Conservation (phyloP, 1,140 invertebrate species). For the Ostrea denselamellosa region DNA sequence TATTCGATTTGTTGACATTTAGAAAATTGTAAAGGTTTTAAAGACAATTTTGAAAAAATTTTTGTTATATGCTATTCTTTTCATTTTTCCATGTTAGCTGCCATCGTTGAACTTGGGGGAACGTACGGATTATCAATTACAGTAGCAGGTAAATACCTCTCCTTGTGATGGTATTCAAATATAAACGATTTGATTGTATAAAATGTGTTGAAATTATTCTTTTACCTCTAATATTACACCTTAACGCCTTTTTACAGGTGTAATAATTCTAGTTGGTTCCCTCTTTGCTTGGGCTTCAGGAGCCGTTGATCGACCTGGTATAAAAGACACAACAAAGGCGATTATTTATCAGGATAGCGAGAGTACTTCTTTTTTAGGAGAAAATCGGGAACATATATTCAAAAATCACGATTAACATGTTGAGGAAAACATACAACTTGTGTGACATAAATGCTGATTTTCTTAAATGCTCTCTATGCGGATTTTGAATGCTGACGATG, state of each 20-base stretch:
- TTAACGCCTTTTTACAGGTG: not conserved
- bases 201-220: too few species aligned
- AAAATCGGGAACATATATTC: not conserved
- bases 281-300: not conserved
- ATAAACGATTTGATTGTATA: too few species aligned
- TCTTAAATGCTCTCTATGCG: too few species aligned
- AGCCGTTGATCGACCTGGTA: not conserved
- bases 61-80: not conserved
- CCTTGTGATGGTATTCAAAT: too few species aligned
- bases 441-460: not conserved
- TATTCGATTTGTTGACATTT: not conserved
- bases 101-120: not conserved
- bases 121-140: not conserved
- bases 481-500: too few species aligned
- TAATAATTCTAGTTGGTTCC: not conserved
- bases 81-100: not conserved
- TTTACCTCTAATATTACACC: too few species aligned
- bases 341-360: not conserved
- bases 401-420: not conserved
- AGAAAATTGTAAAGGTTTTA: not conserved
- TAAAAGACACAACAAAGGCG: not conserved
- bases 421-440: not conserved
- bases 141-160: not conserved
- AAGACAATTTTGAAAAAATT: not conserved
- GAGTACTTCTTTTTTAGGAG: not conserved